These are phyloP conservation scores for Grus americana DNA, from an alignment of 2,113 vertebrate genomes.

Conservation along the genomic window DNA sequence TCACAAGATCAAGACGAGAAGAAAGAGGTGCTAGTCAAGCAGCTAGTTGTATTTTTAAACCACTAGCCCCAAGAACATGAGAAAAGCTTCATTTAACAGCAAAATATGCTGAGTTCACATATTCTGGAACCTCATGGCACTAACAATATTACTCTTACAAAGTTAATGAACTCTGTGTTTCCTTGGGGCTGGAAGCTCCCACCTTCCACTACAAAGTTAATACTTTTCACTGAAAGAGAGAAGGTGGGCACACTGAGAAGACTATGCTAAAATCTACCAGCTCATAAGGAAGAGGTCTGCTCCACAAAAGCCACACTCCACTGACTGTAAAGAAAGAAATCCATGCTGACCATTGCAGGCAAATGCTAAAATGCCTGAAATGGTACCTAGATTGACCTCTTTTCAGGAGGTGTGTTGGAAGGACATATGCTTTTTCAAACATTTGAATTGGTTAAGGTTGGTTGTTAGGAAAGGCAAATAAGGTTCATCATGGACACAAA, in stretches of 20 bases:
- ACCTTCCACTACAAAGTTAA: background rate
- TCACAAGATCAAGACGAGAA: background rate
- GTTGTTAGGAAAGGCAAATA: background rate
- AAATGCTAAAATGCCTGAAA: background rate
- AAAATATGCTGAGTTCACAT: background rate
- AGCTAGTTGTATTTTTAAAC: background rate
- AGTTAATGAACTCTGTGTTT: background rate
- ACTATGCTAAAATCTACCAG: background rate
- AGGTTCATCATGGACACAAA: background rate
- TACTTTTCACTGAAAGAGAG: background rate
- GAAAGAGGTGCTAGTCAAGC: background rate
- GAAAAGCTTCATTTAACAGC: background rate
- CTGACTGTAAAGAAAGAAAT: background rate
- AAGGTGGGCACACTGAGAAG: background rate
- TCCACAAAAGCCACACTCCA: background rate
- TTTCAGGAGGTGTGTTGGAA: background rate
- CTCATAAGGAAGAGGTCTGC: background rate
- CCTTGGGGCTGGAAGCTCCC: background rate
- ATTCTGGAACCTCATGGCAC: background rate
- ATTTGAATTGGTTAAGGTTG: background rate
- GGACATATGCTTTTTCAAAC: background rate
- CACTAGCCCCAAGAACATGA: fast-evolving
- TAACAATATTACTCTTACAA: background rate
- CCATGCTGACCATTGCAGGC: background rate
- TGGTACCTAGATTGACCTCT: background rate